Conservation (phyloP, 2,888 invertebrate species). For the Meta bourneti region DNA sequence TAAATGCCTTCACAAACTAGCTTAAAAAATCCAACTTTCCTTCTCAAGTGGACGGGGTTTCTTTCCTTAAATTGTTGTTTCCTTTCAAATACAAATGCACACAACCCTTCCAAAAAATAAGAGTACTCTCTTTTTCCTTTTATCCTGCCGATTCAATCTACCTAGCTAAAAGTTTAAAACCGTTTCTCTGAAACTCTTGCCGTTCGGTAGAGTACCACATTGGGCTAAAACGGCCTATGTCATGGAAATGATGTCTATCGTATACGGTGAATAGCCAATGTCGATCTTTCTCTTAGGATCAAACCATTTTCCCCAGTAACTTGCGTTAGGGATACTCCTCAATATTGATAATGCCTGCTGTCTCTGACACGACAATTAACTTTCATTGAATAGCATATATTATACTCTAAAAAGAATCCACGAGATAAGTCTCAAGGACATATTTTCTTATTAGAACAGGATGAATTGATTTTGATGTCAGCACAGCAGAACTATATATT, state of each 20-base stretch:
- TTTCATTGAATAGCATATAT: background rate
- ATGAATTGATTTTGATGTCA: no score
- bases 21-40: slow-evolving; percentile 26
- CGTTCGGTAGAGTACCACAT: background rate
- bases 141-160: slow-evolving; percentile 40
- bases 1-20: slow-evolving; percentile 31
- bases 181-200: background rate
- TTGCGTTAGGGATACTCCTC: background rate
- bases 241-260: background rate
- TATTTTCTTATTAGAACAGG: background rate
- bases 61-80: slow-evolving; percentile 37
- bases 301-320: background rate
- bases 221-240: background rate
- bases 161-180: slow-evolving; percentile 50
- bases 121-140: slow-evolving; percentile 8
- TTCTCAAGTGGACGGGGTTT: slow-evolving; percentile 24
- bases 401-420: background rate
- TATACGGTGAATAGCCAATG: background rate
- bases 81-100: slow-evolving; percentile 48
- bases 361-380: background rate
- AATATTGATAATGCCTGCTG: background rate
- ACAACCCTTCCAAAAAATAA: slow-evolving; percentile 2
- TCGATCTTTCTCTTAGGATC: background rate
- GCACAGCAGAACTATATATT: no score
- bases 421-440: background rate